Conservation (phyloP, 2,113 vertebrate genomes). For the Gila orcuttii region DNA sequence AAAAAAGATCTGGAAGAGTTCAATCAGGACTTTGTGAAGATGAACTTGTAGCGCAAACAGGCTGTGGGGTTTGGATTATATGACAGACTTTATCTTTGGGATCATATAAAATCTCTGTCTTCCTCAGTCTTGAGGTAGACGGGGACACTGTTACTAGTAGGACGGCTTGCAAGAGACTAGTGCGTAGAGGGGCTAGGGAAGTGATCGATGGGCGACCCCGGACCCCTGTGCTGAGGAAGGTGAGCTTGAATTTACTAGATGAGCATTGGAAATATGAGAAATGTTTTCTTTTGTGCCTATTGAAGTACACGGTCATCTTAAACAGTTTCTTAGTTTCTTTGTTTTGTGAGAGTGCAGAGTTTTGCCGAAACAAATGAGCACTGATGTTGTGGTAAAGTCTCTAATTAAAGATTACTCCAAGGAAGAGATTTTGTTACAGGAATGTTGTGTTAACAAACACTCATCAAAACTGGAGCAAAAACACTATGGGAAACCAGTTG, state of each 20-base stretch:
- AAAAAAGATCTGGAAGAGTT: not conserved
- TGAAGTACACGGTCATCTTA: too few relatives aligned
- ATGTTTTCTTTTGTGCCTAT: too few relatives aligned
- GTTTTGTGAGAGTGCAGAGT: too few relatives aligned
- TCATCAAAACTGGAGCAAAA: not conserved
- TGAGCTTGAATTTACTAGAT: constrained; percentile 39
- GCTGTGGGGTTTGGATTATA: constrained; percentile 2
- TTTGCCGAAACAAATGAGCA: not conserved
- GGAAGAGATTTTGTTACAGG: not conserved
- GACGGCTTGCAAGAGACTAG: constrained; percentile 67
- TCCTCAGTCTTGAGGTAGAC: constrained; percentile 13
- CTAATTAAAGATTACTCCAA: not conserved
- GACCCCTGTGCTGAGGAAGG: constrained; percentile 62
- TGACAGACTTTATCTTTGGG: not conserved
- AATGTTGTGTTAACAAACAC: not conserved
- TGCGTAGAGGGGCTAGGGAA: constrained; percentile 63
- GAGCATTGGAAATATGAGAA: not conserved
- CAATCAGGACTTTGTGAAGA: not conserved
- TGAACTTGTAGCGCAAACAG: not conserved
- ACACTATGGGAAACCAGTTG: not conserved
- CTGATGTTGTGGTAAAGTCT: not conserved
- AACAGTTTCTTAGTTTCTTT: too few relatives aligned
- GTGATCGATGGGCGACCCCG: constrained; percentile 61
- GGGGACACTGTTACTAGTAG: constrained; percentile 52
- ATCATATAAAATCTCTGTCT: not conserved